Evolutionary conservation across 1,140 invertebrate species (phyloP).

Genomic region (Scaptomyza montana): DNA sequence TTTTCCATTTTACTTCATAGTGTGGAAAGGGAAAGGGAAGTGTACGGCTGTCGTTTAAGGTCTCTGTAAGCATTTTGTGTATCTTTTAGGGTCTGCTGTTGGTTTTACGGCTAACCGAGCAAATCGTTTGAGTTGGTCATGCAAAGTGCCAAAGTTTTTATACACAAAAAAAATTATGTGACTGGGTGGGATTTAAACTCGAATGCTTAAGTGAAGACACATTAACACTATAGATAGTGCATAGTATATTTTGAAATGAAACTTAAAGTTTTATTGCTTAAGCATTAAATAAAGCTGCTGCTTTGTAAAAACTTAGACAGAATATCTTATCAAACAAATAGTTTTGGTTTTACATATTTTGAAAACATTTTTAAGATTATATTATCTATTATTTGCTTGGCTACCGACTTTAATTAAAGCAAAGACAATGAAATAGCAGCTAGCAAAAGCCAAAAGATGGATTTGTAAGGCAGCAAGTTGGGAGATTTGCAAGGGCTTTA

Average conservation of each 20-base stretch:
- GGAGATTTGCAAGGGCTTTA: conserved; percentile 28
- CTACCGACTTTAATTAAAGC: conserved; percentile 61
- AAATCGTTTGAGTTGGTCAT: conserved; percentile 73
- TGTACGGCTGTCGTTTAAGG: conserved; percentile 69
- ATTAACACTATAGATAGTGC: conserved; percentile 42
- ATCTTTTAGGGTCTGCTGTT: conserved; percentile 59
- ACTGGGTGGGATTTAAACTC: neutral
- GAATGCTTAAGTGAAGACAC: conserved; percentile 48
- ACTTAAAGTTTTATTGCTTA: conserved; percentile 38
- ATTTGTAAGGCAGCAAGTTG: conserved; percentile 37
- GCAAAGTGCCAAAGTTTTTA: conserved; percentile 77
- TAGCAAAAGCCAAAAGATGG: conserved; percentile 26
- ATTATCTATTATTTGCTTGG: conserved; percentile 31
- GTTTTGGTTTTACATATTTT: conserved; percentile 5
- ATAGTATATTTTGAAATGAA: conserved; percentile 36
- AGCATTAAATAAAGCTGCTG: neutral
- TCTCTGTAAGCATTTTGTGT: conserved; percentile 63
- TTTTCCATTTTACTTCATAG: conserved; percentile 20
- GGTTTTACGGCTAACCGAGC: conserved; percentile 66
- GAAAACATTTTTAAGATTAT: neutral
- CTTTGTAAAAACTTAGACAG: neutral
- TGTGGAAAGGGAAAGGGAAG: neutral
- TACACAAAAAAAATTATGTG: conserved; percentile 22
- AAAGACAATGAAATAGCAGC: conserved; percentile 22
- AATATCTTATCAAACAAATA: conserved; percentile 25